Evolutionary conservation across 2,888 invertebrate species (phyloP).

Genomic region (Arenicola marina): DNA sequence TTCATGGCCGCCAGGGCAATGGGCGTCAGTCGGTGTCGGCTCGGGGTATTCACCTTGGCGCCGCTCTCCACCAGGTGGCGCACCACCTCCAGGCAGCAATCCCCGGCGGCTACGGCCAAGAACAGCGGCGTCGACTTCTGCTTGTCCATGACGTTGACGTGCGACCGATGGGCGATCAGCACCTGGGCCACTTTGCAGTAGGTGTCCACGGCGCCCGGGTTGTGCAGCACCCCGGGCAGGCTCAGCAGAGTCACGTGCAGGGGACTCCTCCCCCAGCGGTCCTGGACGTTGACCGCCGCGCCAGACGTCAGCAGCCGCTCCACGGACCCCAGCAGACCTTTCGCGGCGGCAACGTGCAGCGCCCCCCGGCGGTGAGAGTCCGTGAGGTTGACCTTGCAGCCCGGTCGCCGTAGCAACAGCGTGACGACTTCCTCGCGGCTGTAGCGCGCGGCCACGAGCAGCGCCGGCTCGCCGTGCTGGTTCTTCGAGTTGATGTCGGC

Average conservation of each 20-base stretch:
- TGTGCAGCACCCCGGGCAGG: constrained; percentile 18
- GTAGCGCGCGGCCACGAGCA: constrained; percentile 15
- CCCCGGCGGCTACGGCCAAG: constrained; percentile 18
- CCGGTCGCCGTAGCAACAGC: constrained; percentile 6
- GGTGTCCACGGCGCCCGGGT: not conserved
- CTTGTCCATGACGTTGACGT: constrained; percentile 17
- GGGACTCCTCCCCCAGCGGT: constrained; percentile 24
- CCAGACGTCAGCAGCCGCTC: constrained; percentile 12
- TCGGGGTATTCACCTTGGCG: constrained; percentile 9
- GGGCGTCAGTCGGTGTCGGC: constrained; percentile 22
- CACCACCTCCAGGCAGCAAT: constrained; percentile 7
- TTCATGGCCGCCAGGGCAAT: constrained; percentile 21
- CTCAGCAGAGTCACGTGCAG: constrained; percentile 23
- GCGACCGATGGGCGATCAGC: constrained; percentile 2
- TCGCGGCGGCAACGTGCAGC: constrained; percentile 16
- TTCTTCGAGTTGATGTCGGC: constrained; percentile 20
- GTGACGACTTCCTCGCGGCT: constrained; percentile 11
- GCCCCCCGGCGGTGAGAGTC: constrained; percentile 15
- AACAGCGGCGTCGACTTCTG: constrained; percentile 23
- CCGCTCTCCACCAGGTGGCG: constrained; percentile 13
- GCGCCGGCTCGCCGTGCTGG: constrained; percentile 21
- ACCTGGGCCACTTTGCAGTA: constrained; percentile 8
- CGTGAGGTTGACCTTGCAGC: constrained; percentile 3
- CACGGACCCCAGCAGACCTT: constrained; percentile 10
- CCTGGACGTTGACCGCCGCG: constrained; percentile 12